Conservation (phyloP, 2,888 invertebrate species). For the Yponomeuta plumbellus region DNA sequence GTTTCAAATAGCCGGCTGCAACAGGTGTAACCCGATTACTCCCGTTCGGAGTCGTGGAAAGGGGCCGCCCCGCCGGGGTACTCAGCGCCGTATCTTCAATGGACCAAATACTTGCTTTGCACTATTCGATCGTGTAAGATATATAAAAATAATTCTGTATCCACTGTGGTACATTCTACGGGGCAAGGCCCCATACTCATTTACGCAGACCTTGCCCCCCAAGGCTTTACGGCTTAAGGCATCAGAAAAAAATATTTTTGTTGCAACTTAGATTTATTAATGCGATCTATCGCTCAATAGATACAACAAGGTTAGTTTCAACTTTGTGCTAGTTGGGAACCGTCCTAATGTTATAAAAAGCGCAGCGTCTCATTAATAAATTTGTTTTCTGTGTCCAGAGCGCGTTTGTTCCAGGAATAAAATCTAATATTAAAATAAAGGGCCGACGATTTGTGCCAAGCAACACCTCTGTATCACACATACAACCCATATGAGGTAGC, state of each 20-base stretch:
- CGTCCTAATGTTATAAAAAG: conserved; percentile 16
- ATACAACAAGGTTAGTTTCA: too few relatives aligned
- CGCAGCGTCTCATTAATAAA: conserved; percentile 11
- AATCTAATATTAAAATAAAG: conserved; percentile 41
- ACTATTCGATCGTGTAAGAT: neutral
- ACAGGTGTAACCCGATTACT: neutral
- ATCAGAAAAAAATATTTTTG: too few relatives aligned
- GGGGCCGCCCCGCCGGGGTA: neutral
- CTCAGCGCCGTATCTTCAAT: neutral
- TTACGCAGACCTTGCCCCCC: too few relatives aligned
- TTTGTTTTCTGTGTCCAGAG: conserved; percentile 9
- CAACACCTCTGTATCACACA: conserved; percentile 17
- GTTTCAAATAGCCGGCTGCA: conserved; percentile 14
- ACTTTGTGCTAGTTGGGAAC: too few relatives aligned
- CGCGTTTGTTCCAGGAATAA: conserved; percentile 39
- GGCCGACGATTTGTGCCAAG: conserved; percentile 18
- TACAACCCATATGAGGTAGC: neutral
- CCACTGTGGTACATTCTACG: too few relatives aligned
- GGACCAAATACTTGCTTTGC: neutral
- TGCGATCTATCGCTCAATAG: too few relatives aligned
- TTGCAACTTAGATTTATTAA: too few relatives aligned
- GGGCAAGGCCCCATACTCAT: too few relatives aligned
- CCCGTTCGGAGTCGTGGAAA: neutral
- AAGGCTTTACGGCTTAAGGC: too few relatives aligned
- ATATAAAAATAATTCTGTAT: too few relatives aligned